Evolutionary conservation across 2,113 vertebrate species (phyloP).

Genomic region (human (Homo sapiens)): DNA sequence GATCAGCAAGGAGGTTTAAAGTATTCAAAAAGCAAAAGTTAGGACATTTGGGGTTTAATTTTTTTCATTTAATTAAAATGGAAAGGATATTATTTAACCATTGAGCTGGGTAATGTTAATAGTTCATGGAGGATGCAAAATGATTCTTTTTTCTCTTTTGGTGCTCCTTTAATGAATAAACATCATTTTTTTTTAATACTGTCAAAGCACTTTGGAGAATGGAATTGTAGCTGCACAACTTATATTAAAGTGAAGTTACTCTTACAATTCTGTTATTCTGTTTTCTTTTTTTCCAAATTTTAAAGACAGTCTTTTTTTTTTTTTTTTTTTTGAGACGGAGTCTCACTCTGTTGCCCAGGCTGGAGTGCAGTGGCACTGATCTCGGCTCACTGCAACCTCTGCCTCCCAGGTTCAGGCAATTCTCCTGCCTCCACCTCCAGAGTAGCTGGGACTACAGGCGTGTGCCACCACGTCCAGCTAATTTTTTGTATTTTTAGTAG

Average conservation of each 20-base stretch:
- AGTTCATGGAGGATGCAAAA: background rate
- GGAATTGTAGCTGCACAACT: background rate
- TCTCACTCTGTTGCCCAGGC: too few species aligned
- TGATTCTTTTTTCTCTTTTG: background rate
- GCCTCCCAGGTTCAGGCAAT: too few species aligned
- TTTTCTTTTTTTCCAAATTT: background rate
- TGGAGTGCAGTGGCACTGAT: too few species aligned
- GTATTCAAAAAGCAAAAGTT: background rate
- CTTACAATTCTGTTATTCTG: constrained; percentile 1
- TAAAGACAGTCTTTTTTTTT: background rate
- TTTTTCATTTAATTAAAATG: constrained; percentile 44
- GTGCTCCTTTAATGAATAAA: background rate
- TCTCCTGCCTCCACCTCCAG: too few species aligned
- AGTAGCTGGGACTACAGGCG: too few species aligned
- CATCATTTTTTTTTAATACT: background rate
- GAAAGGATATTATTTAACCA: background rate
- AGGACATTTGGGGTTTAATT: background rate
- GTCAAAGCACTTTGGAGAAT: background rate
- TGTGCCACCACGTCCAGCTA: too few species aligned
- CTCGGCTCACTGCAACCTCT: too few species aligned
- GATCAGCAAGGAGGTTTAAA: constrained; percentile 34
- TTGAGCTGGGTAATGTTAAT: background rate
- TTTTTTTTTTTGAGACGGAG: too few species aligned
- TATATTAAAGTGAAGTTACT: background rate
- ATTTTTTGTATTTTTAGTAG: too few species aligned